These are phyloP conservation scores for Himalopsyche kuldschensis DNA, from an alignment of 2,888 invertebrate genomes.

Conservation along the genomic window DNA sequence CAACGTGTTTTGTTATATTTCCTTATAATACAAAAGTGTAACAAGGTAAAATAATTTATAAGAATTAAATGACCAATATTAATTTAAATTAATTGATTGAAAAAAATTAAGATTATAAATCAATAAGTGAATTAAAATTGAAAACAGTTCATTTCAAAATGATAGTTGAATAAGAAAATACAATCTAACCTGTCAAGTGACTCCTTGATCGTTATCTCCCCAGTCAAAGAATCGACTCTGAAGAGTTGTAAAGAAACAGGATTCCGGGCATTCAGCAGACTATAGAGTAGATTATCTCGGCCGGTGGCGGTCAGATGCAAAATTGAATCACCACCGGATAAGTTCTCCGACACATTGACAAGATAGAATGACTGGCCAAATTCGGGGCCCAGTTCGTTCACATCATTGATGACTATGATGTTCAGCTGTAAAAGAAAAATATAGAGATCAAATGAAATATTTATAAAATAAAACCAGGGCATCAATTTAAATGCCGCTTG, in stretches of 20 bases:
- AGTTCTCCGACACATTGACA: slow-evolving; percentile 79
- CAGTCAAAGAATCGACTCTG: slow-evolving; percentile 80
- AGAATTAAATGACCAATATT: no score
- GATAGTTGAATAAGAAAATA: not conserved
- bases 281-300: slow-evolving; percentile 77
- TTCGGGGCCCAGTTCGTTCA: slow-evolving; percentile 84
- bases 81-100: no score
- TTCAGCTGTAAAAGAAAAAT: slow-evolving; percentile 57
- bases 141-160: no score
- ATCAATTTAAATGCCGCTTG: no score
- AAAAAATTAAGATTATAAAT: no score
- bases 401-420: slow-evolving; percentile 77
- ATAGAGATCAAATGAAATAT: not conserved
- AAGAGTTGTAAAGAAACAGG: slow-evolving; percentile 74
- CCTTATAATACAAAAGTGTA: no score
- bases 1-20: no score
- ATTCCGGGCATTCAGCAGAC: slow-evolving; percentile 77
- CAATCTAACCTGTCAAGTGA: slow-evolving; percentile 68
- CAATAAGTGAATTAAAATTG: not conserved
- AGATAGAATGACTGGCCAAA: slow-evolving; percentile 73
- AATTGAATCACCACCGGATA: slow-evolving; percentile 66
- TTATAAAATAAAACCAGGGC: no score
- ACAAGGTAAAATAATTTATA: no score
- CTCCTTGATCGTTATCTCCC: slow-evolving; percentile 71
- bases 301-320: slow-evolving; percentile 71